These are phyloP conservation scores for Hoplias malabaricus DNA, from an alignment of 2,113 vertebrate species.

Conservation along the genomic window DNA sequence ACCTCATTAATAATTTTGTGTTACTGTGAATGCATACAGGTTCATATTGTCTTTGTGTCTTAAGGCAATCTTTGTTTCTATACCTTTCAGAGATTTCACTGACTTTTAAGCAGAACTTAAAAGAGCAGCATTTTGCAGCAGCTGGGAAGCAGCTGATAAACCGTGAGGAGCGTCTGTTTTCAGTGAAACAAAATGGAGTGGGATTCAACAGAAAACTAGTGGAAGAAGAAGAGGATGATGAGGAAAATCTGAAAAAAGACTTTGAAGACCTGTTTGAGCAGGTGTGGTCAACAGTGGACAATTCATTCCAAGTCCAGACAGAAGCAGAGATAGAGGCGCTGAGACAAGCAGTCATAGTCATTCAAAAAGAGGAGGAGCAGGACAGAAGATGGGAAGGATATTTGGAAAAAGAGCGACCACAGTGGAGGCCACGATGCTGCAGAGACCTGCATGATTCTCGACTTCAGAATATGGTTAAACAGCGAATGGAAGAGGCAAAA, in stretches of 20 bases:
- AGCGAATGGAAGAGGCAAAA: conserved; percentile 69
- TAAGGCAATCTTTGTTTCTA: not conserved
- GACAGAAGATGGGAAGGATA: conserved; percentile 64
- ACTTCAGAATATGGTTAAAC: conserved; percentile 65
- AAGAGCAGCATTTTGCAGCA: conserved; percentile 10
- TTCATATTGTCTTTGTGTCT: not conserved
- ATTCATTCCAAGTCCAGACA: conserved; percentile 60
- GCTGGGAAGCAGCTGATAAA: conserved; percentile 68
- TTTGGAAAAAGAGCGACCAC: not conserved
- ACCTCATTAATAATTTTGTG: not conserved
- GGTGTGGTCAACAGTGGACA: conserved; percentile 65
- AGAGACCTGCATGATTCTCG: conserved; percentile 66
- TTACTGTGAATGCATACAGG: not conserved
- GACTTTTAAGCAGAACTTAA: conserved; percentile 57
- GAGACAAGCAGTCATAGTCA: conserved; percentile 74
- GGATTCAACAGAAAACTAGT: conserved; percentile 33
- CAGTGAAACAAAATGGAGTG: conserved; percentile 19
- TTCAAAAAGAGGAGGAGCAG: conserved; percentile 78
- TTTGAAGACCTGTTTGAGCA: conserved; percentile 61
- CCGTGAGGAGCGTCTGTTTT: conserved; percentile 70
- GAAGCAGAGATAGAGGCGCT: conserved; percentile 61
- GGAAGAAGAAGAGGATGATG: conserved; percentile 55
- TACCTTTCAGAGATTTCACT: conserved; percentile 21
- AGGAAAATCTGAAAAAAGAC: conserved; percentile 61
- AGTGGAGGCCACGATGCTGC: conserved; percentile 74